Percentiles rank a stretch among this genome's conserved stretches.
Evolutionary conservation across 2,888 invertebrate species (phyloP).

Genomic region (Boloria euphrosyne): DNA sequence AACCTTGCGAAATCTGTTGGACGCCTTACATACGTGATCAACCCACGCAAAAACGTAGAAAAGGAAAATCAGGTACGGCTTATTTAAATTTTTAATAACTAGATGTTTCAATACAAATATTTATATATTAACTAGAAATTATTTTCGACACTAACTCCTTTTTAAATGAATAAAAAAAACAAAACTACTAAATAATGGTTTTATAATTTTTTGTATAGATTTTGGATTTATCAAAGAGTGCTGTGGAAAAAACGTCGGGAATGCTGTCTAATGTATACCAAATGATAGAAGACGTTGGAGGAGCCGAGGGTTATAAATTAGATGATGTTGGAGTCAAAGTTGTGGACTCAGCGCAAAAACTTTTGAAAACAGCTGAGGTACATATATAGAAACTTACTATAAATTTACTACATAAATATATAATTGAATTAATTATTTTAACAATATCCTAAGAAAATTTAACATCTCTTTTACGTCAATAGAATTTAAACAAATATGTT

Average conservation of each 20-base stretch:
- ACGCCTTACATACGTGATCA: conserved; percentile 38
- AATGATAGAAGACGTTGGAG: conserved; percentile 45
- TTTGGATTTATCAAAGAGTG: conserved; percentile 45
- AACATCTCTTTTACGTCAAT: no score
- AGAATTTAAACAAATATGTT: no score
- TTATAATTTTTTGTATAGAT: conserved; percentile 35
- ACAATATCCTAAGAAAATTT: no score
- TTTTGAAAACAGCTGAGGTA: conserved; percentile 55
- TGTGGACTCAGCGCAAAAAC: conserved; percentile 50
- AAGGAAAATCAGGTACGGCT: conserved; percentile 41
- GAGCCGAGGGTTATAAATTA: conserved; percentile 42
- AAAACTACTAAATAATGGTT: background rate
- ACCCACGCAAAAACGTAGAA: conserved; percentile 33
- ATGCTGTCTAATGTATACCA: conserved; percentile 49
- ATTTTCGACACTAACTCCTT: no score
- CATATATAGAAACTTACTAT: no score
- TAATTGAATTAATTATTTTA: no score
- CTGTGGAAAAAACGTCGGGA: conserved; percentile 48
- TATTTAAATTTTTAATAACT: background rate
- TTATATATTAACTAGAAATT: background rate
- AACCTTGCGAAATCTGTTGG: conserved; percentile 32
- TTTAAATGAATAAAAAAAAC: no score
- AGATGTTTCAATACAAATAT: background rate
- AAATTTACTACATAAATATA: no score
- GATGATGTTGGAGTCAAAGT: conserved; percentile 45